Conservation (phyloP, 2,888 invertebrate species). For the Lysandra coridon region DNA sequence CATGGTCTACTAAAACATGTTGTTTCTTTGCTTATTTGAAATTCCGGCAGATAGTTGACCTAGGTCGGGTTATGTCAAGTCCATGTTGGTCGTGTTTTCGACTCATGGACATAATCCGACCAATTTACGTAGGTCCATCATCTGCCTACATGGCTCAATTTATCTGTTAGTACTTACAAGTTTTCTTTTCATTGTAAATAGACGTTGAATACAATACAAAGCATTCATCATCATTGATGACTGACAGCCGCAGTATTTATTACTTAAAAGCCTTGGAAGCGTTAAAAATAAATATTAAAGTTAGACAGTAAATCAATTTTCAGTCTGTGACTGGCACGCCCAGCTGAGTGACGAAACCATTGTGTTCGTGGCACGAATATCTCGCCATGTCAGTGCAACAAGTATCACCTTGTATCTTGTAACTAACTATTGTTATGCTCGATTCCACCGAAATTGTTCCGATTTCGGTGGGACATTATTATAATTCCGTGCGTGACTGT, state of each 20-base stretch:
- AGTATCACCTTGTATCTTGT: constrained; percentile 6
- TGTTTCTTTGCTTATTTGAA: too few species aligned
- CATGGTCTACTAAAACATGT: too few species aligned
- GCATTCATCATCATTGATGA: not conserved
- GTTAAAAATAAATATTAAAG: not conserved
- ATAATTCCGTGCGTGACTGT: not conserved
- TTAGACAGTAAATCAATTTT: constrained; percentile 17
- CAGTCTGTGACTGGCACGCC: not conserved
- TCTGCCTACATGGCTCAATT: not conserved
- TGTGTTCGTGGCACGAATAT: constrained; percentile 11
- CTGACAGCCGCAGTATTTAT: constrained; percentile 3
- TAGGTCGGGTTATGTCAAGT: too few species aligned
- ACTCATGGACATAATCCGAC: too few species aligned
- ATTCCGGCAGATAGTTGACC: too few species aligned
- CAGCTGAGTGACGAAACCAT: not conserved
- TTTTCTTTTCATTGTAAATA: not conserved
- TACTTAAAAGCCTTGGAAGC: not conserved
- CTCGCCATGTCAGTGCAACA: not conserved
- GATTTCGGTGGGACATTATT: not conserved
- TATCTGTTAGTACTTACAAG: not conserved
- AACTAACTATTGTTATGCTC: constrained; percentile 9
- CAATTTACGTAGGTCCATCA: not conserved
- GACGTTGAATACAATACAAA: not conserved
- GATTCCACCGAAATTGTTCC: not conserved
- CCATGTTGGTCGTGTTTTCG: too few species aligned